Base-by-base conservation (phyloP, 2,113 vertebrate species). In the Nothoprocta pentlandii region DNA sequence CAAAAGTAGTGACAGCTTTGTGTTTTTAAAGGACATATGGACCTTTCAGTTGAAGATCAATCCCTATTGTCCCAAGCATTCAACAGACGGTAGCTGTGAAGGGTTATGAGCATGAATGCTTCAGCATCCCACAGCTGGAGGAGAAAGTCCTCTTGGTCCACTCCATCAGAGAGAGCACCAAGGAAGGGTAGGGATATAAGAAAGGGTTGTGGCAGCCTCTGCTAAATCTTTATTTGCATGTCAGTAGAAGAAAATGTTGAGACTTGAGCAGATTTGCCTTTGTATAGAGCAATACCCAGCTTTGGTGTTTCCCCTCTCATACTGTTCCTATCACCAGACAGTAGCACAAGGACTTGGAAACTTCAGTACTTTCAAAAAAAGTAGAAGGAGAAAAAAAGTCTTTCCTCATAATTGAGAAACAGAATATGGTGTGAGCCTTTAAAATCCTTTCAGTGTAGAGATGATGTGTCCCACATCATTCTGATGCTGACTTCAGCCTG, bases 71-170 rank as follows among this genome's bases (percentile, higher is more conserved):
- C 32, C 21, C 62, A 64, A 39, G 51, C 13, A 36, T n/a, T 46
- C 67, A 63, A 39, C 58, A 67, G 44, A 14, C 7, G 41, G 7
- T 25, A 90, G 42, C 32, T 4, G 0, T 10, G 5, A 20, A 46
- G 32, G 49, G 16, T 80, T 64, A 0, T 11, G 28, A 49, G 34
- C 3, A 70, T 17, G 19, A 36, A 23, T 0, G 0, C 5, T 66
- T 28, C 61, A 67, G 75, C n/a, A 25, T 66, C 54, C 13, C 59
- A 21, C 21, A 66, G n/a, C 46, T 83, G 0, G 13, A 46, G 71
- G 30, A 73, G 3, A 10, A 46, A 47, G 21, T 36, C 64, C 36
- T 39, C 36, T 39, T 39, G 36, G 36, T 39, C 36, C 36, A 8
- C 8, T 39, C 36, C 67, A 86, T 61, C 47, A 74, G 61, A 51